Percentiles rank a stretch among this genome's conserved stretches.
Conservation (phyloP, 1,140 invertebrate species). For the Anoplophora glabripennis region DNA sequence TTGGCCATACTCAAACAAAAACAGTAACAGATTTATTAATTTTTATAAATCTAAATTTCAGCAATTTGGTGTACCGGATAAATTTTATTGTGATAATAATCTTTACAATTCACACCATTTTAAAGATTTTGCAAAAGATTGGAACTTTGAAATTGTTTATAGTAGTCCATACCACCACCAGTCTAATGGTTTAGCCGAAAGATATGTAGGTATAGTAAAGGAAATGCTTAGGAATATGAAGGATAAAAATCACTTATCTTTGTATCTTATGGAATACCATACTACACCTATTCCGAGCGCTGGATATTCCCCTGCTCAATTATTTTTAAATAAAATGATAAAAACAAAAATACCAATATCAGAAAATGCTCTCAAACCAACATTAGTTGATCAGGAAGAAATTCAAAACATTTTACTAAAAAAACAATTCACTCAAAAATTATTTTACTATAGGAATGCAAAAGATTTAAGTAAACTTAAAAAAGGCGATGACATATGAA, state of each 20-base stretch:
- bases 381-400: background rate
- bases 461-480: conserved; percentile 6
- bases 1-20: background rate
- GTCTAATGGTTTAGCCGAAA: background rate
- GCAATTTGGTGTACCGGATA: conserved; percentile 8
- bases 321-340: background rate
- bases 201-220: conserved; percentile 5
- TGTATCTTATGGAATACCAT: background rate
- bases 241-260: background rate
- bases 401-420: background rate
- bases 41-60: background rate
- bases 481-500: conserved; percentile 3
- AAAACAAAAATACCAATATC: background rate
- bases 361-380: no score
- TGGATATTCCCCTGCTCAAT: background rate
- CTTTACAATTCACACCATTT: background rate
- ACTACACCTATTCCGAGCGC: no score
- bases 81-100: conserved; percentile 3
- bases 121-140: conserved; percentile 5
- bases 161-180: background rate
- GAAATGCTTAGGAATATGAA: background rate
- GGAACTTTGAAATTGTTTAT: conserved; percentile 4
- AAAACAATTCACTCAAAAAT: conserved; percentile 5
- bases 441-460: conserved; percentile 2
- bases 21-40: conserved; percentile 4